Evolutionary conservation across 1,140 invertebrate genomes (phyloP).

Genomic region (Bemisia tabaci): DNA sequence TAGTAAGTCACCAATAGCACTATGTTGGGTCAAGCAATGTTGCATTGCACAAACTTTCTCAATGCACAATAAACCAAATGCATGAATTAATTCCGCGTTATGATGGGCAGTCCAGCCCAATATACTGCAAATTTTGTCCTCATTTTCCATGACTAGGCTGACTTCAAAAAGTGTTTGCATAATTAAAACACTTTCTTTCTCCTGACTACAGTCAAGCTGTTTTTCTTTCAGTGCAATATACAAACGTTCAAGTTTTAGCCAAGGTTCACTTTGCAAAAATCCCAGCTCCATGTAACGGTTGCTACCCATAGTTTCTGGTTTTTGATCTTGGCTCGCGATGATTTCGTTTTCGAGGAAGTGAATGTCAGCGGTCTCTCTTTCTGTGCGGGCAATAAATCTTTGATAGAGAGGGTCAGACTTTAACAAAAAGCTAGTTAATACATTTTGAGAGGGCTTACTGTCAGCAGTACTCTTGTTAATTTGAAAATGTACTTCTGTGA

Average conservation of each 20-base stretch:
- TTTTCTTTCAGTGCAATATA: not conserved
- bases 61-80: not conserved
- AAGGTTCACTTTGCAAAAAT: not conserved
- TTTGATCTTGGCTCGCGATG: not conserved
- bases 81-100: not conserved
- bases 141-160: not conserved
- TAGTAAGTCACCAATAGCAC: not conserved
- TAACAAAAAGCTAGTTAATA: not conserved
- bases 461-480: not conserved
- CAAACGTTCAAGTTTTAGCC: not conserved
- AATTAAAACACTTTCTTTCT: not conserved
- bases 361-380: not conserved
- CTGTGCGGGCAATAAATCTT: not conserved
- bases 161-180: not conserved
- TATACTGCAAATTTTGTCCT: not conserved
- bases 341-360: not conserved
- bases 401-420: not conserved
- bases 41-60: not conserved
- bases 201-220: not conserved
- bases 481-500: not conserved
- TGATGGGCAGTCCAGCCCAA: not conserved
- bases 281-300: not conserved
- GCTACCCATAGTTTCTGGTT: not conserved
- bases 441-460: not conserved
- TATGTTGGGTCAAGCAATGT: not conserved